These are phyloP conservation scores for Poeciliopsis occidentalis DNA, from an alignment of 2,113 vertebrate species.

Conservation along the genomic window DNA sequence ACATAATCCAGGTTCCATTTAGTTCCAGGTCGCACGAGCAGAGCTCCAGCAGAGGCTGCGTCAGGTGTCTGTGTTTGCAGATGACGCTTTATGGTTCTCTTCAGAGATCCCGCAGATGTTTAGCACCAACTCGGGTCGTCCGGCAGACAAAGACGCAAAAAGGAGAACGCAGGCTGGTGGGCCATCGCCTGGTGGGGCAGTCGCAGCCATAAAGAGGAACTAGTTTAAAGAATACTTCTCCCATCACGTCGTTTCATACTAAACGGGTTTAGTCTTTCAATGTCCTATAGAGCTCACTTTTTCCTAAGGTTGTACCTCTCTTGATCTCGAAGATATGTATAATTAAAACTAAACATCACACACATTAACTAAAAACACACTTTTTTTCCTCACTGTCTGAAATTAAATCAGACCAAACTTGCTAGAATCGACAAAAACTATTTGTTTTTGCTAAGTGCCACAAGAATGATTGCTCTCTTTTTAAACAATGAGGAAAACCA, in stretches of 20 bases:
- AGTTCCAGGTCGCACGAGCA: constrained; percentile 26
- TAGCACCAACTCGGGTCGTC: background rate
- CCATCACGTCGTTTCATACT: background rate
- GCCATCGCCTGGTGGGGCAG: constrained; percentile 18
- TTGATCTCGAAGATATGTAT: too few relatives aligned
- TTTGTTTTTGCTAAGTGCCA: too few relatives aligned
- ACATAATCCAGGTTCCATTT: constrained; percentile 28
- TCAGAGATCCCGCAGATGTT: constrained; percentile 26
- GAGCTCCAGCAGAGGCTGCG: background rate
- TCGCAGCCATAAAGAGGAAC: constrained; percentile 36
- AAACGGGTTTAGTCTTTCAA: background rate
- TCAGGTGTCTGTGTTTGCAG: constrained; percentile 42
- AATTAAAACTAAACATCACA: too few relatives aligned
- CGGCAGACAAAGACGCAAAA: background rate
- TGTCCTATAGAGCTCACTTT: too few relatives aligned
- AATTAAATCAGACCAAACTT: too few relatives aligned
- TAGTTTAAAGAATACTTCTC: constrained; percentile 1
- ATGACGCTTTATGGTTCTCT: constrained; percentile 29
- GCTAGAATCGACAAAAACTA: too few relatives aligned
- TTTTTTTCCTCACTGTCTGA: too few relatives aligned
- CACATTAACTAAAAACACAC: too few relatives aligned
- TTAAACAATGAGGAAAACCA: too few relatives aligned
- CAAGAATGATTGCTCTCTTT: too few relatives aligned
- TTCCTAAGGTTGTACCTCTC: too few relatives aligned
- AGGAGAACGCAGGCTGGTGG: background rate